These are phyloP conservation scores for Chelonoidis abingdonii DNA, from an alignment of 2,113 vertebrate genomes.

Conservation along the genomic window DNA sequence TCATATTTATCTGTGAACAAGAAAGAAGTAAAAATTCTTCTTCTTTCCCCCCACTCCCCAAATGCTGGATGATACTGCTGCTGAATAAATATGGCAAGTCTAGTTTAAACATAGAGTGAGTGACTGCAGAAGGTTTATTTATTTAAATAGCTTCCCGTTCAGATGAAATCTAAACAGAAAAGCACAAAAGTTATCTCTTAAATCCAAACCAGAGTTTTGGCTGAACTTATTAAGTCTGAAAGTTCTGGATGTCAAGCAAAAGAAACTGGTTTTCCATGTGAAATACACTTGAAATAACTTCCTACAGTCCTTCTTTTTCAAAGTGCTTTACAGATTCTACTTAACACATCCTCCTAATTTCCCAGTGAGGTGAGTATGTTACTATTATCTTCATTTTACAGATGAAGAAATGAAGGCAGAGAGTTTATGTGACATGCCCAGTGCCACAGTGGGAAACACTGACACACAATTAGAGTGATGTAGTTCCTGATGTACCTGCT, in stretches of 20 bases:
- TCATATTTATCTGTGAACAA: neutral
- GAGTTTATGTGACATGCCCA: neutral
- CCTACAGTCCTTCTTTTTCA: constrained; percentile 31
- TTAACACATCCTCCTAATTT: neutral
- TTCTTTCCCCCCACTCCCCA: constrained; percentile 5
- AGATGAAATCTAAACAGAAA: constrained; percentile 69
- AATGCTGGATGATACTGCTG: constrained; percentile 24
- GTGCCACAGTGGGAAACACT: constrained; percentile 35
- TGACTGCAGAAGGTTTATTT: constrained; percentile 69
- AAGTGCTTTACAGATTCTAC: neutral
- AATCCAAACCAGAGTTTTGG: constrained; percentile 45
- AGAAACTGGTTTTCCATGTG: constrained; percentile 1
- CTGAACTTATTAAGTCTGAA: constrained; percentile 31
- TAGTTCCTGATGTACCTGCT: constrained; percentile 32
- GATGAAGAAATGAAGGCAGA: neutral
- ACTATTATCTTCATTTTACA: constrained; percentile 3
- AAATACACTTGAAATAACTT: constrained; percentile 52
- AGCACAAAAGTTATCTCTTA: constrained; percentile 39
- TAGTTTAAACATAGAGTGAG: constrained; percentile 60
- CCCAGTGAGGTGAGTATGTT: neutral
- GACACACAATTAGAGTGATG: constrained; percentile 18
- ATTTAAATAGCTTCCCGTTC: constrained; percentile 54
- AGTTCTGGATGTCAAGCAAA: constrained; percentile 40
- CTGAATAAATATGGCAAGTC: constrained; percentile 38
- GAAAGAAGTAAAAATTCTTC: constrained; percentile 5